Evolutionary conservation across 2,888 invertebrate genomes (phyloP).

Genomic region (Celastrina argiolus): DNA sequence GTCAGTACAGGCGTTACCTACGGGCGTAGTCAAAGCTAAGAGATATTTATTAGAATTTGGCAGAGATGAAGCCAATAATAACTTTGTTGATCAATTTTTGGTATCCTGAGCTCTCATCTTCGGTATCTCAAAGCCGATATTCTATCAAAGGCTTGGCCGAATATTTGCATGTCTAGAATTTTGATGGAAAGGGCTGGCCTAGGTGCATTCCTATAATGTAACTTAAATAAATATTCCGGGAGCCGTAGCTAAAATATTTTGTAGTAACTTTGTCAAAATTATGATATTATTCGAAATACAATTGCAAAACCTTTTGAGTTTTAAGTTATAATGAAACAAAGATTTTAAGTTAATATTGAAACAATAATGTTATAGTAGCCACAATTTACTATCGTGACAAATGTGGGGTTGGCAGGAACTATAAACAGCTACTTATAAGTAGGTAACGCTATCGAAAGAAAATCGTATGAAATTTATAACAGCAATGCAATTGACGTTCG

Average conservation of each 20-base stretch:
- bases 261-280: too few species aligned
- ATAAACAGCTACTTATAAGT: too few species aligned
- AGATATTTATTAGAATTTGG: constrained; percentile 20
- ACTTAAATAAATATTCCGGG: constrained; percentile 4
- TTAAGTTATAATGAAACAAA: too few species aligned
- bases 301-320: too few species aligned
- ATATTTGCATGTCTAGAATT: constrained; percentile 25
- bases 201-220: constrained; percentile 23
- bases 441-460: too few species aligned
- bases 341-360: too few species aligned
- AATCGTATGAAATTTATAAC: too few species aligned
- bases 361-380: too few species aligned
- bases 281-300: too few species aligned
- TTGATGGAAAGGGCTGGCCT: constrained; percentile 19
- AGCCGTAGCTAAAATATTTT: neutral
- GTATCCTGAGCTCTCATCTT: constrained; percentile 21
- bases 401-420: too few species aligned
- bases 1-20: constrained; percentile 15
- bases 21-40: constrained; percentile 13
- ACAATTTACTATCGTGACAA: too few species aligned
- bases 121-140: constrained; percentile 24
- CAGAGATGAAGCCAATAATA: constrained; percentile 13
- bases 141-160: constrained; percentile 24
- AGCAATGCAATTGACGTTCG: too few species aligned
- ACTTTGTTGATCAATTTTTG: constrained; percentile 19